Percentiles rank a stretch among this genome's conserved stretches.
Evolutionary conservation across 1,140 invertebrate genomes (phyloP).

Genomic region (Gryon sp.): DNA sequence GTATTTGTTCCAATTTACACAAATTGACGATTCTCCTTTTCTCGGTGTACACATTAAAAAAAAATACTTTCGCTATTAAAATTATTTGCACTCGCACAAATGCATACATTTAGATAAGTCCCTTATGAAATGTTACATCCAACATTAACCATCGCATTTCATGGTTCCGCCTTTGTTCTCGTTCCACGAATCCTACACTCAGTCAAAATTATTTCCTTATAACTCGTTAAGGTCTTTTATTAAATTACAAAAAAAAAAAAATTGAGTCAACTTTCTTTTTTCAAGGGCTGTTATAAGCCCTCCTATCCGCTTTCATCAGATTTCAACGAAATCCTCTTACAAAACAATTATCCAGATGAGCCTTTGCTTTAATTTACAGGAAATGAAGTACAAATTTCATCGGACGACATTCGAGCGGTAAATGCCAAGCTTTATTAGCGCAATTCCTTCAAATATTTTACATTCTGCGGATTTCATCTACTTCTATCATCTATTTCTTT

Average conservation of each 20-base stretch:
- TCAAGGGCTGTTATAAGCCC: conserved; percentile 23
- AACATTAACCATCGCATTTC: background rate
- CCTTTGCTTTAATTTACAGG: conserved; percentile 33
- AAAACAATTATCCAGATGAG: conserved; percentile 52
- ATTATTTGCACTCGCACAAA: conserved; percentile 13
- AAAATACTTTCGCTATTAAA: conserved; percentile 9
- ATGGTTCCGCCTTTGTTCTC: background rate
- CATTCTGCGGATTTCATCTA: no score
- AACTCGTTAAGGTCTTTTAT: conserved; percentile 19
- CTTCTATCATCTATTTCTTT: no score
- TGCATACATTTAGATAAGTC: background rate
- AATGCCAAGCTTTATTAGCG: no score
- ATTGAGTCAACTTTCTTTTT: background rate
- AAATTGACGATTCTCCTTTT: no score
- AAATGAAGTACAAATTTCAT: conserved; percentile 31
- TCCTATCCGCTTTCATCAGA: conserved; percentile 40
- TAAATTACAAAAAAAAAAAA: conserved; percentile 18
- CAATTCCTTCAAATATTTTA: no score
- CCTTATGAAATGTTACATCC: background rate
- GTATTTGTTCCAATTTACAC: no score
- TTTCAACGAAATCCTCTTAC: conserved; percentile 46
- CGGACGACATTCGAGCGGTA: background rate
- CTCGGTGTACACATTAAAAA: no score
- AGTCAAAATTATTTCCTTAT: conserved; percentile 16
- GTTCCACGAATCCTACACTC: conserved; percentile 5